Evolutionary conservation across 2,888 invertebrate species (phyloP).

Genomic region (Drosophila nr. perissopoda): DNA sequence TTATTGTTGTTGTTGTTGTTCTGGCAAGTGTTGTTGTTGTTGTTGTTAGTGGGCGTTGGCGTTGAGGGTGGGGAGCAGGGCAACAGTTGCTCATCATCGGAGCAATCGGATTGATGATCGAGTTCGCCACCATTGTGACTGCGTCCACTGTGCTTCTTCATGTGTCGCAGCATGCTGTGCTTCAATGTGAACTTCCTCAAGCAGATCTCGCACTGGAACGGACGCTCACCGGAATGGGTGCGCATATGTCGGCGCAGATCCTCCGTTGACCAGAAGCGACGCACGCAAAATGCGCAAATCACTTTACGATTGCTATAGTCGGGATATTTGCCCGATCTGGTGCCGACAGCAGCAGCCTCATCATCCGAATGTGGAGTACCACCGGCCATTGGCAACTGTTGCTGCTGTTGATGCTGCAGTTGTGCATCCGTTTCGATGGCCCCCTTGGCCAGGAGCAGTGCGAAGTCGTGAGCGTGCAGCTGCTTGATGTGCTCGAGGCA

Average conservation of each 20-base stretch:
- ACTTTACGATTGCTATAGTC: slow-evolving; percentile 95
- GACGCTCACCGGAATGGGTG: slow-evolving; percentile 96
- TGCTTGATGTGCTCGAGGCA: slow-evolving; percentile 93
- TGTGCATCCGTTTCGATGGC: slow-evolving; percentile 86
- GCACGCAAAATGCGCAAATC: slow-evolving; percentile 96
- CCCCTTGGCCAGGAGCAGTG: slow-evolving; percentile 92
- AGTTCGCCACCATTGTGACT: slow-evolving; percentile 85
- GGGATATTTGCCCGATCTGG: slow-evolving; percentile 90
- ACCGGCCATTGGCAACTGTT: not conserved
- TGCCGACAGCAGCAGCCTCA: slow-evolving; percentile 85
- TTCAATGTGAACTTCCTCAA: slow-evolving; percentile 95
- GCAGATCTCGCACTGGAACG: slow-evolving; percentile 96
- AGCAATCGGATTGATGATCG: slow-evolving; percentile 80
- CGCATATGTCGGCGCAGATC: slow-evolving; percentile 97
- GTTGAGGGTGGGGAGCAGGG: slow-evolving; percentile 55
- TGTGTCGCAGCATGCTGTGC: slow-evolving; percentile 96
- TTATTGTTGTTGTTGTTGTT: slow-evolving; percentile 42
- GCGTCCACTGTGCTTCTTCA: slow-evolving; percentile 93
- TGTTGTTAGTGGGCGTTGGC: slow-evolving; percentile 37
- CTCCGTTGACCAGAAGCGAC: slow-evolving; percentile 97
- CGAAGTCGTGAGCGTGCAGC: slow-evolving; percentile 91
- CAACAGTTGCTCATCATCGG: slow-evolving; percentile 83
- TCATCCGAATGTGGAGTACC: slow-evolving; percentile 52
- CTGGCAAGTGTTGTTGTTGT: slow-evolving; percentile 46
- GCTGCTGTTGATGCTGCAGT: slow-evolving; percentile 20